These are phyloP conservation scores for Osmerus mordax DNA, from an alignment of 2,113 vertebrate genomes.

Conservation along the genomic window DNA sequence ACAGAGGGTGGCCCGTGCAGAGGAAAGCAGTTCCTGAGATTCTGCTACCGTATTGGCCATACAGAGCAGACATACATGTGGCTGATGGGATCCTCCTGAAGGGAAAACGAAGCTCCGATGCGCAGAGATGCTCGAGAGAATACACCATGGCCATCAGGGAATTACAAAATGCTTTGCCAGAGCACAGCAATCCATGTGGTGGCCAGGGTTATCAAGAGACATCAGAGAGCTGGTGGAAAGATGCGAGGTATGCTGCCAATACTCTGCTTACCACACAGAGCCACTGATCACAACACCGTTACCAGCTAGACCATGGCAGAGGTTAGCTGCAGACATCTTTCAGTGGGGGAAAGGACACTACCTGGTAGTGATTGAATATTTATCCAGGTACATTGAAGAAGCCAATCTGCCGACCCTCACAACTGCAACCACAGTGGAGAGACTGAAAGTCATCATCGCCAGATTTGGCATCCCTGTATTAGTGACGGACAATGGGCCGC, in stretches of 20 bases:
- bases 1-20: no score
- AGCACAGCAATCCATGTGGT: slow-evolving; percentile 17
- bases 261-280: background rate
- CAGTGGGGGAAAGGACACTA: background rate
- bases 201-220: slow-evolving; percentile 2
- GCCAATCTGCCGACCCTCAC: background rate
- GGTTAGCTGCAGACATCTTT: slow-evolving; percentile 6
- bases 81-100: slow-evolving; percentile 1
- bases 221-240: background rate
- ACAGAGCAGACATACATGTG: background rate
- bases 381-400: slow-evolving; percentile 7
- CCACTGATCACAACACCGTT: slow-evolving; percentile 3
- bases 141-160: slow-evolving; percentile 11
- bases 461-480: background rate
- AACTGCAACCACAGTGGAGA: background rate
- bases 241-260: background rate
- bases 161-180: slow-evolving; percentile 16
- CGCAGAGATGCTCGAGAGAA: background rate
- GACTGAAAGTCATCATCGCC: slow-evolving; percentile 5
- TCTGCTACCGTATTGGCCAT: background rate
- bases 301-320: slow-evolving; percentile 7
- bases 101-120: background rate
- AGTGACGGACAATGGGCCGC: slow-evolving; percentile 12
- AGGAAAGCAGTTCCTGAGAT: no score
- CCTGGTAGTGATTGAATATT: slow-evolving; percentile 12